These are phyloP conservation scores for Alviniconcha marisindica DNA, from an alignment of 1,140 invertebrate species.

Conservation along the genomic window DNA sequence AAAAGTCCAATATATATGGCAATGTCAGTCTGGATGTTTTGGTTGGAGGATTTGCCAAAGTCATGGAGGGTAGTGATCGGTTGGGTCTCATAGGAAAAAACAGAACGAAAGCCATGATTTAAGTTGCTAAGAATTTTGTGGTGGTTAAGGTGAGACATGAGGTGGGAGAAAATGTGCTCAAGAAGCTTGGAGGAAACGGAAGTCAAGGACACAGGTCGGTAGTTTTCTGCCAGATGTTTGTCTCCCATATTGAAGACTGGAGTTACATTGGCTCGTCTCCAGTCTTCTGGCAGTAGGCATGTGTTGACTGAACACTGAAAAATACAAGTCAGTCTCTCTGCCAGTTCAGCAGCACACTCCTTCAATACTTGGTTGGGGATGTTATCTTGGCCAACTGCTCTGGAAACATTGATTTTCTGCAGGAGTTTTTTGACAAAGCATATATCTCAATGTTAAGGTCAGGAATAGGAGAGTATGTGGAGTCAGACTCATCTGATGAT, in stretches of 20 bases:
- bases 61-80: slow-evolving; percentile 36
- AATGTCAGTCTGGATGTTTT: not conserved
- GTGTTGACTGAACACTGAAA: slow-evolving; percentile 34
- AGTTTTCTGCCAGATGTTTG: slow-evolving; percentile 37
- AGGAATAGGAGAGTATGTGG: not conserved
- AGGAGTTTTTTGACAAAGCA: slow-evolving; percentile 28
- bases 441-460: not conserved
- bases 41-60: not conserved
- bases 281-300: slow-evolving; percentile 22
- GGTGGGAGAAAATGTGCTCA: slow-evolving; percentile 42
- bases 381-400: slow-evolving; percentile 16
- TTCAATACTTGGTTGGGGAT: not conserved
- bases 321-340: not conserved
- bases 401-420: slow-evolving; percentile 2
- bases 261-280: slow-evolving; percentile 30
- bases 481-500: not conserved
- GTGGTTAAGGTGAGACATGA: slow-evolving; percentile 37
- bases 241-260: slow-evolving; percentile 38
- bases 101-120: slow-evolving; percentile 40
- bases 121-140: slow-evolving; percentile 38
- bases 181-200: slow-evolving; percentile 34
- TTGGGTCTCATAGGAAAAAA: slow-evolving; percentile 36
- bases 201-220: slow-evolving; percentile 36
- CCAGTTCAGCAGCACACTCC: not conserved
- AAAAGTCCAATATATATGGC: not conserved